Percentiles rank a stretch among this genome's conserved stretches.
Evolutionary conservation across 1,140 invertebrate species (phyloP).

Genomic region (Amyelois transitella): DNA sequence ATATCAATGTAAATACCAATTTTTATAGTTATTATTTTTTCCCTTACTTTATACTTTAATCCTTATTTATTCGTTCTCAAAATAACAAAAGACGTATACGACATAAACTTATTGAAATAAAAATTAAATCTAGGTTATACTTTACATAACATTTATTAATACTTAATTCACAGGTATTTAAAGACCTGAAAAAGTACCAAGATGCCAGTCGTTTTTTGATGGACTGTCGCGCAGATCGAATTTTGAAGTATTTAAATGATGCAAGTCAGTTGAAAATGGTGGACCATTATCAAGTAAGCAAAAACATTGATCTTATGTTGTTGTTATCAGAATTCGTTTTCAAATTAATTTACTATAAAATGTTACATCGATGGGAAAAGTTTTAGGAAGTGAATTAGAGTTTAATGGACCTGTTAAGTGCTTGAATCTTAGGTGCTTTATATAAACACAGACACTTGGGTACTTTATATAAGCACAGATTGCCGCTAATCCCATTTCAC

Average conservation of each 20-base stretch:
- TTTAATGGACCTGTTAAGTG: too few relatives aligned
- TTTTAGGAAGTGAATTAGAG: too few relatives aligned
- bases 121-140: neutral
- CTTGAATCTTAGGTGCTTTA: too few relatives aligned
- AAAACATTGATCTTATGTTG: neutral
- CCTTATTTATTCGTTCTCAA: too few relatives aligned
- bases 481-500: too few relatives aligned
- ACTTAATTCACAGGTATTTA: conserved; percentile 42
- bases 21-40: neutral
- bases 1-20: conserved; percentile 36
- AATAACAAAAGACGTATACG: too few relatives aligned
- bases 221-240: conserved; percentile 82
- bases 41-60: too few relatives aligned
- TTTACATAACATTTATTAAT: neutral
- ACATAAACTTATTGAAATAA: too few relatives aligned
- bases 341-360: neutral
- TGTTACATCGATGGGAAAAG: neutral
- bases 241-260: conserved; percentile 81
- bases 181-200: conserved; percentile 41
- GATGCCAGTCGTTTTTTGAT: conserved; percentile 84
- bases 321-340: neutral
- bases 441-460: too few relatives aligned
- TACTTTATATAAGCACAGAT: too few relatives aligned
- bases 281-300: conserved; percentile 79
- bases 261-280: conserved; percentile 86